Evolutionary conservation across 2,797 vertebrate species (phyloP), one percentile per base, ranked within the genome.

Genomic region (Pagetopsis macropterus): DNA sequence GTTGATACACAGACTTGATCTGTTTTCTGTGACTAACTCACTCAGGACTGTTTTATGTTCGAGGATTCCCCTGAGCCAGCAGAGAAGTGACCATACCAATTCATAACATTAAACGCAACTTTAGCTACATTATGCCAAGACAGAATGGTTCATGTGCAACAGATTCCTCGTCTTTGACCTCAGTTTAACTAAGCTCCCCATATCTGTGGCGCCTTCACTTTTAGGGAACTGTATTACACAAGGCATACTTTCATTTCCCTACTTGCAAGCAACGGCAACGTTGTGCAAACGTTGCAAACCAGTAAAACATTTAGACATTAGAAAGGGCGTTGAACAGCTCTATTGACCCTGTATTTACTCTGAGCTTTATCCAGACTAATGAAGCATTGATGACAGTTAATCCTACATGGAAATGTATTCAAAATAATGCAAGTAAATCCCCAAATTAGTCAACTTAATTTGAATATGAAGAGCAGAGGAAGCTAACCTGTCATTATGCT

Each of bases 361-460:
- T 54, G 33, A 43, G 27, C 15, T 54, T 21, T 37, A 62, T 44
- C 17, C 13, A n/a, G 27, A 37, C 21, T 60, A 63, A 76, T 79
- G 19, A 68, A 58, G 57, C 40, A 27, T 13, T 49, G 23, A 67
- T 57, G 21, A 57, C 8, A 31, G 14, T 44, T 70, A 54, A 60
- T 68, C 45, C 46, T 19, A 43, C n/a, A 45, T 41, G 44, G 14
- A 58, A 58, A 41, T 51, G 70, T 41, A 46, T 3, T 23, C 23
- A 73, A 78, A 57, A 70, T 72, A 60, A 70, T 68, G 17, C 31
- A 50, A 11, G 52, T 43, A 12, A 77, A 72, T 33, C 65, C 72
- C 62, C 14, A 69, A 49, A 66, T 67, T 13, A 65, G 40, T 65
- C 46, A 27, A 71, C 45, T 50, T 70, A 71, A 65, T 67, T 56